Evolutionary conservation across 1,140 invertebrate species (phyloP), one percentile per base, ranked within the genome.

Genomic region (Lordiphosa mommai): DNA sequence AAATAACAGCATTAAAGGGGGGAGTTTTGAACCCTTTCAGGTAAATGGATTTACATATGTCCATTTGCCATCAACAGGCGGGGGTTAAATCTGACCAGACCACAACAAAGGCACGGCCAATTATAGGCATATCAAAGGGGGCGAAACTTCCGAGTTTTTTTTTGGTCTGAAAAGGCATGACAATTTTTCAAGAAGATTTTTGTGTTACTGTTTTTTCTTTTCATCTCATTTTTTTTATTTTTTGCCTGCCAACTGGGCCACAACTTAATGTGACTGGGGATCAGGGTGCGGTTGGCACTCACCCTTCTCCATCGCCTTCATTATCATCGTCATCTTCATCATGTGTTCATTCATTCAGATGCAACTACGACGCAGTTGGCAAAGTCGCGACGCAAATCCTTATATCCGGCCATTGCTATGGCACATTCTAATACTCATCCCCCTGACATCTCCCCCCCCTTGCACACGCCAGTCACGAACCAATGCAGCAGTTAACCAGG

Each of bases 351-450:
- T 47, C 30, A 33, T 27, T 27, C 23, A 27, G 23, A 47, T 47
- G 44, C 44, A 47, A 30, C 29, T 47, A 47, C 44, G 44, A 4
- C 44, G 44, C 30, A 47, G 44, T 47, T 47, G 44, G 44, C 13
- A 47, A 33, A 30, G 27, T 47, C 30, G 30, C 44, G 44, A 32
- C 44, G 44, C 47, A 49, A 49, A 49, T 49, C 47, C 47, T 36
- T 49, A 8, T 43, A 17, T 17, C 47, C 47, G n/a, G 9, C n/a
- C 33, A n/a, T 10, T 10, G 12, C 23, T 29, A 17, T 40, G 16
- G 4, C 44, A 23, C 44, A n/a, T 30, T 9, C 37, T n/a, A n/a
- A 2, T 3, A 37, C 8, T 4, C 17, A 49, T 27, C n/a, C 17
- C 20, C 20, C 23, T 27, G 6, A 0, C 23, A 27, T 1, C 5